phyloP scores from a whole-genome alignment of 35 echinoderm and acorn worm species.

The Heliocidaris tuberculata region DNA sequence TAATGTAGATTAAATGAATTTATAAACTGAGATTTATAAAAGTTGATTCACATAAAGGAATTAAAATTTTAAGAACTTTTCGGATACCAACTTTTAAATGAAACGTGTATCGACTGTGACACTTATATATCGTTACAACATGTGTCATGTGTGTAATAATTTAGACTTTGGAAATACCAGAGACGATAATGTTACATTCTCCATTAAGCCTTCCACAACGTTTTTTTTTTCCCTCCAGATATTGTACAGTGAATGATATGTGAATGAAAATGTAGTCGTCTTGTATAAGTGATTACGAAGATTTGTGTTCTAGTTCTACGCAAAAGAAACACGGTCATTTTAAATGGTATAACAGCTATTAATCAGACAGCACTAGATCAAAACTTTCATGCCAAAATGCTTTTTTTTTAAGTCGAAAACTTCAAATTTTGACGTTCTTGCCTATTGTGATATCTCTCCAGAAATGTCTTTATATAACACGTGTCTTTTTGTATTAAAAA shows the following conservation, averaged over 20 bases:
- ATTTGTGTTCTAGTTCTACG: neutral
- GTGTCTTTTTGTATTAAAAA: neutral
- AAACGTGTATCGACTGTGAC: neutral
- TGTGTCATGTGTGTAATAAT: too few relatives aligned
- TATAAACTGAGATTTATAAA: too few relatives aligned
- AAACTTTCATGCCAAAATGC: neutral
- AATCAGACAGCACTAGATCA: neutral
- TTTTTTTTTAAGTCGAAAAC: neutral
- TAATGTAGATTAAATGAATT: too few relatives aligned
- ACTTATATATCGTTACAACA: neutral
- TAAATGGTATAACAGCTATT: too few relatives aligned
- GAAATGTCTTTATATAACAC: neutral
- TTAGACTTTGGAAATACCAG: neutral
- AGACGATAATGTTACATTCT: neutral
- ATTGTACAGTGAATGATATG: neutral
- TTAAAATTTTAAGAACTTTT: too few relatives aligned
- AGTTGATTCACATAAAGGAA: too few relatives aligned
- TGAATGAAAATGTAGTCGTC: neutral
- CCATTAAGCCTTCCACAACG: neutral
- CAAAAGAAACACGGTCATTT: neutral
- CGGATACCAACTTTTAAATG: neutral
- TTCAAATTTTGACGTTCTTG: neutral
- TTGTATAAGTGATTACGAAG: neutral
- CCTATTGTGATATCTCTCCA: too few relatives aligned
- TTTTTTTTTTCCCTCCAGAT: neutral